Percentiles rank a stretch among this genome's conserved stretches.
phyloP scores from a whole-genome alignment of 2,888 invertebrate species.

The Cephus nigrinus region DNA sequence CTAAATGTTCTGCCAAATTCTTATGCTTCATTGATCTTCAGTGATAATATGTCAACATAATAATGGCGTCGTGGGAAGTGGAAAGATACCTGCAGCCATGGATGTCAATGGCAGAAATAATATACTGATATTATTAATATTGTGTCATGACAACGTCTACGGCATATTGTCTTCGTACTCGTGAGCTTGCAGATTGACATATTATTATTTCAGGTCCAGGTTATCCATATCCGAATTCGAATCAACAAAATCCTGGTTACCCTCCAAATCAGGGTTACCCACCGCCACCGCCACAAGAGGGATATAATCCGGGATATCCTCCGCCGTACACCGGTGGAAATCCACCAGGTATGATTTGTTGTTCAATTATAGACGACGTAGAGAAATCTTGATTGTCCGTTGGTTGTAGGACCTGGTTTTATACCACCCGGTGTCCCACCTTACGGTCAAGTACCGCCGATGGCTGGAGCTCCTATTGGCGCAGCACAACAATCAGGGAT shows the following conservation, averaged over 20 bases:
- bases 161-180: too few species aligned
- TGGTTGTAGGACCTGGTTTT: slow-evolving; percentile 31
- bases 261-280: slow-evolving; percentile 40
- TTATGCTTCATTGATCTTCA: too few species aligned
- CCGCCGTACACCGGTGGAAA: slow-evolving; percentile 40
- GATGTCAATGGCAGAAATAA: too few species aligned
- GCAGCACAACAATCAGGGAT: slow-evolving; percentile 45
- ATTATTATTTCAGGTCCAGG: slow-evolving; percentile 35
- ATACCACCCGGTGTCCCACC: slow-evolving; percentile 46
- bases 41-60: too few species aligned
- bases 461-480: slow-evolving; percentile 16
- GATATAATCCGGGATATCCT: slow-evolving; percentile 39
- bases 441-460: slow-evolving; percentile 42
- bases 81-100: too few species aligned
- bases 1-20: too few species aligned
- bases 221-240: slow-evolving; percentile 35
- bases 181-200: not conserved
- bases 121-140: too few species aligned
- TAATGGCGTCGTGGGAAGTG: too few species aligned
- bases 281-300: slow-evolving; percentile 24
- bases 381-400: not conserved
- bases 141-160: too few species aligned
- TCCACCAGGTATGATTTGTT: slow-evolving; percentile 28
- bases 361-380: too few species aligned
- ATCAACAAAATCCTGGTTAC: slow-evolving; percentile 48